Conservation (phyloP, 2,888 invertebrate genomes). For the Anoplius nigerrimus region DNA sequence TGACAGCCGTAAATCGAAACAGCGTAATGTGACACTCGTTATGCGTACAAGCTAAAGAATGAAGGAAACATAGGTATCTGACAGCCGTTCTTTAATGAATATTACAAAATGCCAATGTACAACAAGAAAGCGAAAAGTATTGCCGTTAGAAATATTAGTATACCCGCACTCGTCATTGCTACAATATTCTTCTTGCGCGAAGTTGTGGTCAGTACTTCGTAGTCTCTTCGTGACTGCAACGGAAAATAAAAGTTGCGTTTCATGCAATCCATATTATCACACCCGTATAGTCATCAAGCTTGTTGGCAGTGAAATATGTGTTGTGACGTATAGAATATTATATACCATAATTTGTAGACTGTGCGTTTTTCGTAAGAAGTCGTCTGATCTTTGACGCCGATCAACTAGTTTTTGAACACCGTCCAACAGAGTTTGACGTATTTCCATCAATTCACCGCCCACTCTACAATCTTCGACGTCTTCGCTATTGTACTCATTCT, state of each 20-base stretch:
- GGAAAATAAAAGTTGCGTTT: no score
- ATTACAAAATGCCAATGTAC: slow-evolving; percentile 42
- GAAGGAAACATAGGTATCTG: no score
- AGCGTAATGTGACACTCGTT: no score
- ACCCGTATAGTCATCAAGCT: no score
- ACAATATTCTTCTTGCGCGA: slow-evolving; percentile 41
- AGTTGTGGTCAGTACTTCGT: slow-evolving; percentile 39
- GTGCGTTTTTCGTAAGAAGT: slow-evolving; percentile 60
- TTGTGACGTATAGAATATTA: no score
- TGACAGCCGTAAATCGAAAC: no score
- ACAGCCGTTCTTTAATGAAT: not conserved
- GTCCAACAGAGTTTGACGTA: slow-evolving; percentile 58
- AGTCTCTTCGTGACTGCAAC: slow-evolving; percentile 40
- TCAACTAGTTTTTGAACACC: slow-evolving; percentile 61
- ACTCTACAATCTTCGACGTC: slow-evolving; percentile 31
- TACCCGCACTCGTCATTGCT: slow-evolving; percentile 18
- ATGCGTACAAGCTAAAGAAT: no score
- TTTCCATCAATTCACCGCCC: slow-evolving; percentile 54
- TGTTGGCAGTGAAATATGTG: no score
- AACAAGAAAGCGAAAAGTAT: slow-evolving; percentile 43
- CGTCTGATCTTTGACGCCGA: slow-evolving; percentile 61
- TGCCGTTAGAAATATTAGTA: slow-evolving; percentile 39
- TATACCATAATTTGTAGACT: slow-evolving; percentile 61
- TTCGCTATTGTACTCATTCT: slow-evolving; percentile 54
- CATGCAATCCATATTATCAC: no score